These are phyloP conservation scores for Piaya cayana DNA, from an alignment of 2,113 vertebrate genomes.

Conservation along the genomic window DNA sequence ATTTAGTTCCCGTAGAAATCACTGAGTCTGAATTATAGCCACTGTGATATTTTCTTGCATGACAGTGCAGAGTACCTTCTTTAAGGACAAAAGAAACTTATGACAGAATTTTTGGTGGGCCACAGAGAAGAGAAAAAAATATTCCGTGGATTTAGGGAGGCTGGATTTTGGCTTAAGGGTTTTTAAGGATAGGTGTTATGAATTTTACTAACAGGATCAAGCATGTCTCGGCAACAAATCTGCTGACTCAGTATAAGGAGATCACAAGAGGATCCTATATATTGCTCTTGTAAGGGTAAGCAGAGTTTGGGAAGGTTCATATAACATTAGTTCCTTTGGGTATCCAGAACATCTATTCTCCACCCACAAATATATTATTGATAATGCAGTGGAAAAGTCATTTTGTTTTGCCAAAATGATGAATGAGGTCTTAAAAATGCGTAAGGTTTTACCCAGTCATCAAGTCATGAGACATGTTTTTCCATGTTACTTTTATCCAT, in stretches of 20 bases:
- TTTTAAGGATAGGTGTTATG: neutral
- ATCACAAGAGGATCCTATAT: neutral
- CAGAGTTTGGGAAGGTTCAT: neutral
- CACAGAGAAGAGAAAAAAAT: neutral
- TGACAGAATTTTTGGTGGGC: neutral
- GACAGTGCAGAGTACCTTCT: neutral
- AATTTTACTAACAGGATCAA: neutral
- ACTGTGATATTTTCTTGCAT: neutral
- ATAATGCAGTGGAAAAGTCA: neutral
- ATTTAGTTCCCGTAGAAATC: neutral
- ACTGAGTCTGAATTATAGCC: neutral
- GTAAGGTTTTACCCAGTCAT: neutral
- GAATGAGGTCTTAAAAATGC: neutral
- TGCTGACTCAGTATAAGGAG: neutral
- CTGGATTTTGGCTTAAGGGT: fast-evolving
- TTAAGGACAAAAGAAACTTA: neutral
- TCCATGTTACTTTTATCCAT: neutral
- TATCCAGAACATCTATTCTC: neutral
- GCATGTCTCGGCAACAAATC: neutral
- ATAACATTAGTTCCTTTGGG: neutral
- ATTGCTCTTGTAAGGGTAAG: neutral
- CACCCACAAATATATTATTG: neutral
- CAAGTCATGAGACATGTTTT: neutral
- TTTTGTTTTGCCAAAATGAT: neutral
- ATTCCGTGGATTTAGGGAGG: neutral